Evolutionary conservation across 64 coral and sea anemone genomes (phyloP).

Genomic region (Montipora capricornis): DNA sequence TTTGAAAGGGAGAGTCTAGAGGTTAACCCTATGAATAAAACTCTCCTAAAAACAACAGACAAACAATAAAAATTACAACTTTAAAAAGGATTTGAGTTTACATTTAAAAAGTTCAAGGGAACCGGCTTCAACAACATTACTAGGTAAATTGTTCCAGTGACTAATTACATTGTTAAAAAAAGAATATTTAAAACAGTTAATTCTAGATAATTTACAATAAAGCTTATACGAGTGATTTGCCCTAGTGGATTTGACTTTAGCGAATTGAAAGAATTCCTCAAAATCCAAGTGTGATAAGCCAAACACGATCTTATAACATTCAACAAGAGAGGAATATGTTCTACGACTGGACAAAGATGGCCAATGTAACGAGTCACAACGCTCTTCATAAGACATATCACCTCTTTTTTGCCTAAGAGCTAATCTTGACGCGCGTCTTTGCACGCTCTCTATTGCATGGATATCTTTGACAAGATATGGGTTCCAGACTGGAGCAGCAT

Average conservation of each 20-base stretch:
- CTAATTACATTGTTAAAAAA: conserved; percentile 15
- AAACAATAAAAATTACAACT: neutral
- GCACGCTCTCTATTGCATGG: too few species aligned
- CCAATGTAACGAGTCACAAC: conserved; percentile 52
- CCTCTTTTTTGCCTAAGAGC: conserved; percentile 10
- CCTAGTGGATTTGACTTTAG: conserved; percentile 46
- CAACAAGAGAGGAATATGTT: conserved; percentile 53
- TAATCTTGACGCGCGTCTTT: too few species aligned
- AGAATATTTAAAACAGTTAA: conserved; percentile 54
- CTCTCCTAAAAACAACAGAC: neutral
- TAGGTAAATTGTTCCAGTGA: neutral
- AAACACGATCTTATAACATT: conserved; percentile 17
- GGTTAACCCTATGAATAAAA: too few species aligned
- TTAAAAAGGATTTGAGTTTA: neutral
- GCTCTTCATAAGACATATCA: conserved; percentile 62
- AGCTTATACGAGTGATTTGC: conserved; percentile 56
- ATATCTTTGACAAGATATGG: too few species aligned
- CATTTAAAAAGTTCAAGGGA: neutral
- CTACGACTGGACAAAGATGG: conserved; percentile 51
- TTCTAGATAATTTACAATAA: conserved; percentile 31
- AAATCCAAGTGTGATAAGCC: neutral
- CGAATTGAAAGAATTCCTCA: conserved; percentile 1
- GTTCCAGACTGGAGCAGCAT: too few species aligned
- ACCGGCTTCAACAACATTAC: neutral
- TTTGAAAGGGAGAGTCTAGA: too few species aligned